Base-by-base conservation (phyloP, 2,888 invertebrate genomes). In the Mamestra brassicae region DNA sequence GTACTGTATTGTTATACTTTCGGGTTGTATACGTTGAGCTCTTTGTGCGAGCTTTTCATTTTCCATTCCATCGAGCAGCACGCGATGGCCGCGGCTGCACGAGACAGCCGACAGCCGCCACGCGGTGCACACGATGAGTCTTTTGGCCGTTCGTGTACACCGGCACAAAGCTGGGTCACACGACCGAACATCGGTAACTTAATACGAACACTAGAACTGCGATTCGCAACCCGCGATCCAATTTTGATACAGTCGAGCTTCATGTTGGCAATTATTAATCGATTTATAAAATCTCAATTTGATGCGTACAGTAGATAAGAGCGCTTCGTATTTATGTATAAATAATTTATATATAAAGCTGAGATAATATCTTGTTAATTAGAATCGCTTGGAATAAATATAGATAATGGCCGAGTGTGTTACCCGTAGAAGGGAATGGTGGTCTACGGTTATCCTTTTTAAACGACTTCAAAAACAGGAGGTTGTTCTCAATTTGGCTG, bases 31-130 rank as follows among this genome's bases (percentile, higher is more conserved):
- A 55, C 50, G 72, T 15, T 50, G 50, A 71, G 69, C 60, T 66
- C 62, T 72, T 71, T 82, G 77, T 82, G 57, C 71, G 68, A 81
- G 65, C 64, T 84, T 82, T 82, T 80, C 57, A 76, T 82, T 84
- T 82, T 82, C 81, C 76, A 82, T 81, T 76, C 11, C 58, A 82
- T 76, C 70, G 85, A 72, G 71, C 62, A 69, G 66, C 81, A 82
- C 81, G 82, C 76, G 81, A 84, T 76, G 54, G 61, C 42, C 15
- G 61, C 72, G 58, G 55, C 50, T 80, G 85, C 70, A 84, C 63
- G 81, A 76, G 69, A 76, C 80, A 80, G 67, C 63, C 52, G 62
- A 42, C 70, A 73, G 58, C 65, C 45, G 62, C 34, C 70, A 65
- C 64, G 55, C 55, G 55, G 66, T 67, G 84, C 63, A 68, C 57